Base-by-base conservation (phyloP, 2,888 invertebrate genomes). In the Ametastegia equiseti region DNA sequence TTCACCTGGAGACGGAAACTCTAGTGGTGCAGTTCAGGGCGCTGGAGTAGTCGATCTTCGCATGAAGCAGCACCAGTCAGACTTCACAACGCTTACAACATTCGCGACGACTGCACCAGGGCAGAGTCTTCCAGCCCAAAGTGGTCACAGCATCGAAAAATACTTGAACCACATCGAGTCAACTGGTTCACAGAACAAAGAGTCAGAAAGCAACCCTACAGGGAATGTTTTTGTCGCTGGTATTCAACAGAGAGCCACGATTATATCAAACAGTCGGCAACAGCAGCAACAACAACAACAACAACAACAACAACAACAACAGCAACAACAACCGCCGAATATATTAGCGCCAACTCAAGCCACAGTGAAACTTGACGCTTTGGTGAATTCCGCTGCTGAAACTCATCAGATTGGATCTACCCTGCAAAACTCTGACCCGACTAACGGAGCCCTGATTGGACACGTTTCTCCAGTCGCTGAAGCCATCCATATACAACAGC, bases 41-140 rank as follows among this genome's bases (percentile, higher is more conserved):
- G 88, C 90, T 2, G 91, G 89, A 84, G 95, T 94, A n/a, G 95
- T 95, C 81, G 96, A 95, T 92, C 93, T 95, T 65, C 92, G 95
- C 30, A 95, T 95, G 92, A 96, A 96, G 88, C 93, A 95, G 83
- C 92, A 86, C 85, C 88, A 89, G 82, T 93, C 94, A 80, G 94
- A 95, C 27, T 95, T 94, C 33, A 90, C 93, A 85, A 92, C 93
- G 0, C 91, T 93, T 3, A 89, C 93, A 47, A 92, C 92, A 80
- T 94, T 94, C 84, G 92, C 93, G 0, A 84, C 87, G 2, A 88
- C 90, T 90, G 86, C 92, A 88, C 82, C 92, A 87, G 87, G 88
- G 88, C 86, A 92, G 83, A 92, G 93, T 13, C 90, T 94, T 36
- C 93, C 93, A 0, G 92, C 93, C 5, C 94, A 94, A 88, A 94